Conservation (phyloP, 2,113 vertebrate genomes). For the Paradisaea rubra region DNA sequence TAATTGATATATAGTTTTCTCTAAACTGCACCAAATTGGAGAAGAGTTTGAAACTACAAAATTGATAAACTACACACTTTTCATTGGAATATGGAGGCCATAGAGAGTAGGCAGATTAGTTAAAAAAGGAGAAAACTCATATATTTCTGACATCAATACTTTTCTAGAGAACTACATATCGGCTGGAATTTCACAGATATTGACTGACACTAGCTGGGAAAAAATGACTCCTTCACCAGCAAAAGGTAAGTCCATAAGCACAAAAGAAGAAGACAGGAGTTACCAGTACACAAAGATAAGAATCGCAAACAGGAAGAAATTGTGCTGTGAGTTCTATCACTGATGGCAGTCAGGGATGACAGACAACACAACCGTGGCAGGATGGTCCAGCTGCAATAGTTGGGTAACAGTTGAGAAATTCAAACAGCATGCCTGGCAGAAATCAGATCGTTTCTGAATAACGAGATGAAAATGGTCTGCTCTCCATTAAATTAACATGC, state of each 20-base stretch:
- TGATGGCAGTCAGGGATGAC: slow-evolving; percentile 6
- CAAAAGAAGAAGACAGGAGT: neutral
- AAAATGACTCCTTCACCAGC: neutral
- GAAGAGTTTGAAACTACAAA: neutral
- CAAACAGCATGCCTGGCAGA: slow-evolving; percentile 40
- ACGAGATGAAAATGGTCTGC: slow-evolving; percentile 45
- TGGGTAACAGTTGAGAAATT: slow-evolving; percentile 30
- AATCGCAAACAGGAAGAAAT: neutral
- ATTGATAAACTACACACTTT: neutral
- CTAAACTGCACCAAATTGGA: neutral
- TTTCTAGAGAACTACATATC: neutral
- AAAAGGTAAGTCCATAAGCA: neutral
- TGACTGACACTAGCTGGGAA: neutral
- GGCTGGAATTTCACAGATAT: neutral
- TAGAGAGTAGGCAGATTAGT: neutral
- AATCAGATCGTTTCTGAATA: slow-evolving; percentile 36
- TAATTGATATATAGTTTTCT: neutral
- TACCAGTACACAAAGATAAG: neutral
- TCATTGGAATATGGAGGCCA: neutral
- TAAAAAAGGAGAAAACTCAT: neutral
- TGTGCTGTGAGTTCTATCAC: neutral
- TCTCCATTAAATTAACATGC: slow-evolving; percentile 54
- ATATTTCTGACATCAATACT: neutral
- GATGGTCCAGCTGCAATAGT: slow-evolving; percentile 20
- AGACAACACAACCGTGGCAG: slow-evolving; percentile 7